These are phyloP conservation scores for Coleophora flavipennella DNA, from an alignment of 2,888 invertebrate genomes.

Conservation along the genomic window DNA sequence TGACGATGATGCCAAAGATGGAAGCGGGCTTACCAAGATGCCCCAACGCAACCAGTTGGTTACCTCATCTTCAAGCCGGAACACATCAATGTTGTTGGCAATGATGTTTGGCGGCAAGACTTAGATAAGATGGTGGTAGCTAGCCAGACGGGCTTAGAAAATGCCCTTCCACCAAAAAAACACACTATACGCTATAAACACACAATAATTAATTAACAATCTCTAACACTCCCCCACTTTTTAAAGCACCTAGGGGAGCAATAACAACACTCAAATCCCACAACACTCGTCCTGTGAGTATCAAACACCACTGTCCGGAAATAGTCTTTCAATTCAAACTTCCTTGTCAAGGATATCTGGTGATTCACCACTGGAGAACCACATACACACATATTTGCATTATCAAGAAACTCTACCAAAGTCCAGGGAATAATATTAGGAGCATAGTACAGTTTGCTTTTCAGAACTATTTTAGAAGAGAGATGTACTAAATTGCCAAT, in stretches of 20 bases:
- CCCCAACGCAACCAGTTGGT: too few relatives aligned
- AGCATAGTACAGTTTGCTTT: slow-evolving; percentile 66
- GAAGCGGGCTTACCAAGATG: too few relatives aligned
- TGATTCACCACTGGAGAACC: slow-evolving; percentile 61
- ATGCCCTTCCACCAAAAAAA: too few relatives aligned
- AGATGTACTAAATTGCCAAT: slow-evolving; percentile 68
- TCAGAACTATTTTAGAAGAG: slow-evolving; percentile 67
- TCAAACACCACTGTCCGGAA: slow-evolving; percentile 50
- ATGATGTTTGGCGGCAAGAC: too few relatives aligned
- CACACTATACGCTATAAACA: too few relatives aligned
- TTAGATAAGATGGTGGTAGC: too few relatives aligned
- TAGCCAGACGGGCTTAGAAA: too few relatives aligned
- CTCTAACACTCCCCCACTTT: slow-evolving; percentile 1
- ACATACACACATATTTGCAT: slow-evolving; percentile 76
- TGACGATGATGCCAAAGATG: too few relatives aligned
- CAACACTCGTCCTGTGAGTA: slow-evolving; percentile 37
- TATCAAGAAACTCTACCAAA: slow-evolving; percentile 73
- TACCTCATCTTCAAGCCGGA: too few relatives aligned
- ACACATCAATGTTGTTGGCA: too few relatives aligned
- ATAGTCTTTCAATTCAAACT: slow-evolving; percentile 48
- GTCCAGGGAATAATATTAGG: slow-evolving; percentile 72
- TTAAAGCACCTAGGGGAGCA: slow-evolving; percentile 71
- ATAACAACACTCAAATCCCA: slow-evolving; percentile 74
- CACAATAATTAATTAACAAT: too few relatives aligned
- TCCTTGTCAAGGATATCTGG: slow-evolving; percentile 31